Evolutionary conservation across 2,888 invertebrate species (phyloP), one percentile per base, ranked within the genome.

Genomic region (Drosophila antonietae): DNA sequence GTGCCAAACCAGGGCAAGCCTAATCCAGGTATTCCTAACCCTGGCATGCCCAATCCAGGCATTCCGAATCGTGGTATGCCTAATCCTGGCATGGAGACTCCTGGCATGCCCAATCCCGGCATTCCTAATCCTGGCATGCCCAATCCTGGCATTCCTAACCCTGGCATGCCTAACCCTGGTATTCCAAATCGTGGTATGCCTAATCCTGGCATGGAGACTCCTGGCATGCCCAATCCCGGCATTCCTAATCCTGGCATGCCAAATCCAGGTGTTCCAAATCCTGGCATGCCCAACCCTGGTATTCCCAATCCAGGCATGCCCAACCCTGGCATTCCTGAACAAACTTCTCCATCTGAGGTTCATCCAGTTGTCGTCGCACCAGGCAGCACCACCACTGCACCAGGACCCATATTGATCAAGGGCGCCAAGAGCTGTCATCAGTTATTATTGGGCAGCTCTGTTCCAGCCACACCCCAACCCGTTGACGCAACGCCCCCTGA

Each of bases 351-450:
- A 28, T 68, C 80, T 0, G 78, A 72, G 3, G 31, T 75, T 15
- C 43, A 60, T 1, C 65, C 80, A 2, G 60, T 68, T 3, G 67
- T 49, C 2, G 75, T 68, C 1, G 18, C 68, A 46, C 68, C 79
- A 10, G 56, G 70, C n/a, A 52, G 20, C 44, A 74, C 74, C 9
- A 76, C 76, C 10, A 37, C 4, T 9, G 6, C 63, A 0, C 65
- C 81, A 8, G 39, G 33, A 2, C 51, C 31, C 14, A 49, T 57
- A 18, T n/a, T 51, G 35, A 53, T 67, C 10, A 76, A 69, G 35
- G 56, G 59, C 7, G 47, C 78, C 2, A 80, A 65, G 58, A 83
- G 53, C 56, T 84, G 84, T 31, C 75, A 75, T 37, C 80, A 80
- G 31, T 28, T 83, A 39, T 57, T 84, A 18, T 33, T 73, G 66